Conservation (phyloP, 2,888 invertebrate species). For the Melinopterus prodromus region DNA sequence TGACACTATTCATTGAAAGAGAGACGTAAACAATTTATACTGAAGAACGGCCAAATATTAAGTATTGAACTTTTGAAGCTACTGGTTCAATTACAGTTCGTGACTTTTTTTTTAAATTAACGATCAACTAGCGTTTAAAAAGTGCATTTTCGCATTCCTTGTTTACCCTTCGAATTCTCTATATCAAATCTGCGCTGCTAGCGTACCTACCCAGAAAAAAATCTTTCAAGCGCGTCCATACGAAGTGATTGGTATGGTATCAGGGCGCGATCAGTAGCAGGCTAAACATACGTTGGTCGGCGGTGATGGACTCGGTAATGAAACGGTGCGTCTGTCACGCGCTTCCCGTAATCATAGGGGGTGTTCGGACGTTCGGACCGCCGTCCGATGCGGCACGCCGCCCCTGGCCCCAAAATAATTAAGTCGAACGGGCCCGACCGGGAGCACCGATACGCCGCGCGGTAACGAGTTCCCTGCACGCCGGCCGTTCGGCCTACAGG, state of each 20-base stretch:
- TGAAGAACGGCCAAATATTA: too few species aligned
- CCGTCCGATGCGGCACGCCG: conserved; percentile 15
- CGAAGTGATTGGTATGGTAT: not conserved
- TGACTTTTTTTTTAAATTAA: too few species aligned
- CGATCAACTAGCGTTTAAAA: too few species aligned
- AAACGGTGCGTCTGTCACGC: conserved; percentile 53
- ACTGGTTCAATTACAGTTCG: too few species aligned
- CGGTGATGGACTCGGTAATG: conserved; percentile 53
- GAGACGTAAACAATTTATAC: too few species aligned
- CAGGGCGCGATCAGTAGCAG: conserved; percentile 36
- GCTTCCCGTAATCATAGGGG: conserved; percentile 32
- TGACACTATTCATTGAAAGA: too few species aligned
- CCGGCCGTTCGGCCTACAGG: conserved; percentile 21
- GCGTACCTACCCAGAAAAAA: not conserved
- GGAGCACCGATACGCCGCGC: conserved; percentile 8
- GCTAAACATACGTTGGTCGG: conserved; percentile 40
- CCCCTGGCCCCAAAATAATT: conserved; percentile 18
- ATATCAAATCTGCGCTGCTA: not conserved
- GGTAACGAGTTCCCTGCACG: conserved; percentile 7
- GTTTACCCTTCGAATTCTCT: too few species aligned
- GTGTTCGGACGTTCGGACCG: not conserved
- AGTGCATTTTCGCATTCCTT: too few species aligned
- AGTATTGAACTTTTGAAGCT: too few species aligned
- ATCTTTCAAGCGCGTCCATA: not conserved
- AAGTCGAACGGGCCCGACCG: conserved; percentile 12